phyloP scores from a whole-genome alignment of 1,140 invertebrate genomes.

The Drosophila nasuta region DNA sequence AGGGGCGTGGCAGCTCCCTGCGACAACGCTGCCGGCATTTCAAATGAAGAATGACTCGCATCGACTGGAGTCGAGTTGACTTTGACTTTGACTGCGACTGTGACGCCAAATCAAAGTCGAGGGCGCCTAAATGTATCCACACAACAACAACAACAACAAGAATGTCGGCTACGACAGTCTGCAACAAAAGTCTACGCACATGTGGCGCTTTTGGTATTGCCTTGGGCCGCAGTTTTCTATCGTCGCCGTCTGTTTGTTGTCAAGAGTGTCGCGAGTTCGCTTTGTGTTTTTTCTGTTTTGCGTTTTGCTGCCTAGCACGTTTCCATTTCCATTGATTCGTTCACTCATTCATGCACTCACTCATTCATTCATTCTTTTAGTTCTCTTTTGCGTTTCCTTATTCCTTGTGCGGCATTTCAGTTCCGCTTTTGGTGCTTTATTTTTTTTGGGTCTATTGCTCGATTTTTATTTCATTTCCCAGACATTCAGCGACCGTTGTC shows the following conservation, averaged over 20 bases:
- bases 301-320: slow-evolving; percentile 53
- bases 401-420: slow-evolving; percentile 46
- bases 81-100: slow-evolving; percentile 55
- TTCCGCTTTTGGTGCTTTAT: slow-evolving; percentile 64
- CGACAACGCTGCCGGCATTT: slow-evolving; percentile 46
- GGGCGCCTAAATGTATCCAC: slow-evolving; percentile 62
- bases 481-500: slow-evolving; percentile 50
- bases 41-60: slow-evolving; percentile 60
- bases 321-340: slow-evolving; percentile 56
- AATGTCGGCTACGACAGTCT: slow-evolving; percentile 2
- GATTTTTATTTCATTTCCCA: slow-evolving; percentile 71
- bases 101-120: slow-evolving; percentile 46
- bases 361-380: slow-evolving; percentile 28
- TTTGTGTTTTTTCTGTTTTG: slow-evolving; percentile 47
- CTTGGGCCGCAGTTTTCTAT: slow-evolving; percentile 11
- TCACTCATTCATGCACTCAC: slow-evolving; percentile 51
- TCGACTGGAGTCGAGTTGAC: slow-evolving; percentile 30
- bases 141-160: slow-evolving; percentile 23
- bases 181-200: slow-evolving; percentile 52
- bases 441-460: slow-evolving; percentile 32
- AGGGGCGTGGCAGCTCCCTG: slow-evolving; percentile 49
- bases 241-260: slow-evolving; percentile 61
- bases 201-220: slow-evolving; percentile 63
- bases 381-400: slow-evolving; percentile 32
- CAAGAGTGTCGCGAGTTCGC: slow-evolving; percentile 67